Conservation (phyloP, 2,113 vertebrate genomes). For the Carassius gibelio region DNA sequence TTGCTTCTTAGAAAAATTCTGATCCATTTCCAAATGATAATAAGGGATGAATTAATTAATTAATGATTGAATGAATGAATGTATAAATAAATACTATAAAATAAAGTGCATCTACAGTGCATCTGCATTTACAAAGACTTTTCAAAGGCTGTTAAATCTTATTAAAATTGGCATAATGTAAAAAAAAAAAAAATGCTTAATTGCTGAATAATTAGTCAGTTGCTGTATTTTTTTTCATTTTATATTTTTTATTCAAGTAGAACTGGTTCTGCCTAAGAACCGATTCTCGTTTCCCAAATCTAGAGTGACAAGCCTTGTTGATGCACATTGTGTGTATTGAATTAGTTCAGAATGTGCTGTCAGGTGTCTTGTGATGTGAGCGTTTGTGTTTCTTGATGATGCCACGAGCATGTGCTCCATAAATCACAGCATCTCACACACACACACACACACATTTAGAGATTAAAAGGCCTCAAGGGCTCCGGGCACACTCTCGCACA, state of each 20-base stretch:
- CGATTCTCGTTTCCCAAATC: not conserved
- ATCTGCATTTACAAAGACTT: too few relatives aligned
- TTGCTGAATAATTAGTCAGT: not conserved
- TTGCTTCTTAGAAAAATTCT: too few relatives aligned
- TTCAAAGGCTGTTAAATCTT: too few relatives aligned
- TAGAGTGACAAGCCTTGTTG: not conserved
- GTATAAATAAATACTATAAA: too few relatives aligned
- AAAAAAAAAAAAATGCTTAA: too few relatives aligned
- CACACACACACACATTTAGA: slow-evolving; percentile 26
- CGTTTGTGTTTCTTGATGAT: slow-evolving; percentile 40
- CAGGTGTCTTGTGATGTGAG: slow-evolving; percentile 18
- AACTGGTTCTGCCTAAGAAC: not conserved
- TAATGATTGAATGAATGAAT: too few relatives aligned
- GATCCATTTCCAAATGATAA: too few relatives aligned
- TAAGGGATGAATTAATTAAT: too few relatives aligned
- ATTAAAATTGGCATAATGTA: too few relatives aligned
- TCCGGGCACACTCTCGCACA: slow-evolving; percentile 32
- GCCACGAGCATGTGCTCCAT: slow-evolving; percentile 29
- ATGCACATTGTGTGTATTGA: slow-evolving; percentile 19
- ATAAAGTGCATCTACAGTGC: too few relatives aligned
- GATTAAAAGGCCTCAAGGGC: slow-evolving; percentile 33
- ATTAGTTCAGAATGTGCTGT: not conserved
- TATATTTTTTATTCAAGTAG: not conserved
- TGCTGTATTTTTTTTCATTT: not conserved
- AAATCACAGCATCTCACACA: slow-evolving; percentile 21